A percentile compares a stretch with the other conserved stretches of the same genome.
These are phyloP conservation scores for Eupeodes latifasciatus DNA, from an alignment of 2,888 invertebrate genomes.

Conservation along the genomic window DNA sequence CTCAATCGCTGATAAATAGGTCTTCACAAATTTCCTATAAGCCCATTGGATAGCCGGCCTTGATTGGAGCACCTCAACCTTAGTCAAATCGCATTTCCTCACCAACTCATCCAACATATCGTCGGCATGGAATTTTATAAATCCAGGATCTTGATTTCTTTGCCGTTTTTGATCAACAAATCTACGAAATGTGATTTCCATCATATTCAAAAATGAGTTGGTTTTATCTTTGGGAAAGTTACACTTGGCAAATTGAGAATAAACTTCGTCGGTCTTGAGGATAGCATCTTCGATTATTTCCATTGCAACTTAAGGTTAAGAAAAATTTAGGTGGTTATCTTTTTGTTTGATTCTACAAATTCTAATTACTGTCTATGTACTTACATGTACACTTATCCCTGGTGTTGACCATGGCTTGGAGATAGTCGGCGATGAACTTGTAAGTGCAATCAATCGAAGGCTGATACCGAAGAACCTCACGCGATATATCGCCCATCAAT, in stretches of 20 bases:
- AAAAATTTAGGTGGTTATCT: not conserved
- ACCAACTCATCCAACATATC: conserved; percentile 82
- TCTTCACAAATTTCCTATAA: conserved; percentile 81
- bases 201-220: conserved; percentile 78
- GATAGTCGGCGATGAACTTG: conserved; percentile 89
- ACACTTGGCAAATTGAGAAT: conserved; percentile 80
- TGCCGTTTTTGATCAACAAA: conserved; percentile 76
- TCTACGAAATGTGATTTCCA: conserved; percentile 82
- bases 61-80: conserved; percentile 80
- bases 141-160: conserved; percentile 49
- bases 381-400: conserved; percentile 85
- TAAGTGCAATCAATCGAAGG: conserved; percentile 86
- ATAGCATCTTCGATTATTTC: conserved; percentile 80
- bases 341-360: not conserved
- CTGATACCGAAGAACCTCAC: conserved; percentile 89
- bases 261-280: conserved; percentile 81
- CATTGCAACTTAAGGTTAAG: conserved; percentile 79
- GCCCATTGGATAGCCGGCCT: conserved; percentile 81
- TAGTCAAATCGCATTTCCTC: conserved; percentile 80
- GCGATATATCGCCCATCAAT: conserved; percentile 89
- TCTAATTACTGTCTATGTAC: not conserved
- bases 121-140: conserved; percentile 79
- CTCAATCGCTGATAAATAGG: conserved; percentile 80
- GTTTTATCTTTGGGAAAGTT: conserved; percentile 80
- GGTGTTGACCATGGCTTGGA: conserved; percentile 87